Base-by-base conservation (phyloP, 2,888 invertebrate species). In the Agrochola litura region DNA sequence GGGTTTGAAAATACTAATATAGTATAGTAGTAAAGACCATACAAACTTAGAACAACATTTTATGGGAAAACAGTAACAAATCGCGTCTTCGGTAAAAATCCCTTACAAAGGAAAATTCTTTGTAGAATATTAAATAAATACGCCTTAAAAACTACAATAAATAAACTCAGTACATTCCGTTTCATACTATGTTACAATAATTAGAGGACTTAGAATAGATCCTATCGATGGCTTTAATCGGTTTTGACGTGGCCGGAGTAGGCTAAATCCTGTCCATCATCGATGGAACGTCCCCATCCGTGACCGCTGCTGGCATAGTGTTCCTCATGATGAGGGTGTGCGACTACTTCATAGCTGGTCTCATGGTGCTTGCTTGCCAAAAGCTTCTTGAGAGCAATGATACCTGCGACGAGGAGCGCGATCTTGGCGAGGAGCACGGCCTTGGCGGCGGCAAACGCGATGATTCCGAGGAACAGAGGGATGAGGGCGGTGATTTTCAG, bases 371-470 rank as follows among this genome's bases (percentile, higher is more conserved):
- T 98, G 91, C 97, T 97, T 71, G 98, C 98, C 82, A 98, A 94
- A 46, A 98, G 97, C 91, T 98, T 98, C 94, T 97, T 97, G 91
- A 97, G 89, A 37, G 96, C 97, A 90, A 98, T 97, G 90, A 98
- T 97, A 90, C 97, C 97, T 82, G 98, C 98, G 84, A 98, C 97
- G 66, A 98, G 97, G 60, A 99, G 97, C 0, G 98, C 98, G 89
- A 98, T 97, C 97, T 99, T 99, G 92, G 98, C 98, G 88, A 98
- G 97, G 82, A 98, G 96, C 78, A 99, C 97, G 61, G 98, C 98
- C 96, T 99, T 98, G 95, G 98, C 98, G n/a, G 98, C 98, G 71
- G 98, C 97, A 76, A 98, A 97, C 43, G 98, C 98, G 87, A 98
- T 97, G 91, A 96, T 96, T 68, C 93, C 98, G 76, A 98, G 97